These are phyloP conservation scores for Aphis gossypii DNA, from an alignment of 1,140 invertebrate genomes.

Conservation along the genomic window DNA sequence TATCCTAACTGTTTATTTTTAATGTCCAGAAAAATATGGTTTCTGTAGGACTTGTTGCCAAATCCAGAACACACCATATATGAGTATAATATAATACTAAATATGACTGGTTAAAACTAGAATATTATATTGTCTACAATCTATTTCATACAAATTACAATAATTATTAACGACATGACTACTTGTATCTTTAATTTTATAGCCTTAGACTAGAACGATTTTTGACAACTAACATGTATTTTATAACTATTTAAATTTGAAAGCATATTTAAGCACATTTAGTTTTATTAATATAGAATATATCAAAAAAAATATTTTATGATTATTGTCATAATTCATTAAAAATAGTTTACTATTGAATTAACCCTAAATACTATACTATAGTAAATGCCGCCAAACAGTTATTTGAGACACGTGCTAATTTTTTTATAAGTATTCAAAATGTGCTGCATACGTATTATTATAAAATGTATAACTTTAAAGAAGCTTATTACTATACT, in stretches of 20 bases:
- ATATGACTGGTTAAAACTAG: not conserved
- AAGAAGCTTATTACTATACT: not conserved
- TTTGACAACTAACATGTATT: not conserved
- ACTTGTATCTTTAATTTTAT: not conserved
- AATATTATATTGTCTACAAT: not conserved
- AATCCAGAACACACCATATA: conserved; percentile 34
- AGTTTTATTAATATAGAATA: not conserved
- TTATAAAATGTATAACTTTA: no score
- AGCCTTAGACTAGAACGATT: not conserved
- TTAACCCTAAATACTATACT: not conserved
- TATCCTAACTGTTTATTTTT: conserved; percentile 49
- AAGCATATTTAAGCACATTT: not conserved
- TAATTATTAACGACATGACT: not conserved
- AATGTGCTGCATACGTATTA: not conserved
- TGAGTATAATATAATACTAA: not conserved
- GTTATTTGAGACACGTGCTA: not conserved
- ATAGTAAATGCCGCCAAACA: not conserved
- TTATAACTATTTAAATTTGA: not conserved
- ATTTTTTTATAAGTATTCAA: not conserved
- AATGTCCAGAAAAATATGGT: conserved; percentile 25
- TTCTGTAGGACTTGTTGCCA: conserved; percentile 38
- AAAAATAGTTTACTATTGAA: not conserved
- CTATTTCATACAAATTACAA: not conserved
- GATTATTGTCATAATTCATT: not conserved
- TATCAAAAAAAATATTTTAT: not conserved